Evolutionary conservation across 2,888 invertebrate genomes (phyloP).

Genomic region (Conops quadrifasciatus): DNA sequence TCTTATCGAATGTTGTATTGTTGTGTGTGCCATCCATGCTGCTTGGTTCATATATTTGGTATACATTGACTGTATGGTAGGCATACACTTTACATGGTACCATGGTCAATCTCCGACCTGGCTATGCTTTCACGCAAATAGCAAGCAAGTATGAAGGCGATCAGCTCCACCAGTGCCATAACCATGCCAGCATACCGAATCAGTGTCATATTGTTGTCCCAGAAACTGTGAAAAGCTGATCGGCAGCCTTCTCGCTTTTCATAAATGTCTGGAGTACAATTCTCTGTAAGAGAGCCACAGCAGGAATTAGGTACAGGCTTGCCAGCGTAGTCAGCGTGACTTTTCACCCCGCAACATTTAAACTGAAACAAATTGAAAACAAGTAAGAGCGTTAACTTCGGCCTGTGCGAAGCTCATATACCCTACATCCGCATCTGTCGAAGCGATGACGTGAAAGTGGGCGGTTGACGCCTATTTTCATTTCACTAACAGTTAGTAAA

Average conservation of each 20-base stretch:
- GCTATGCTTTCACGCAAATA: not conserved
- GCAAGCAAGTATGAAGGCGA: not conserved
- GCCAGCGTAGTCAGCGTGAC: conserved; percentile 46
- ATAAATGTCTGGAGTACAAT: conserved; percentile 20
- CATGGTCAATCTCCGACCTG: no score
- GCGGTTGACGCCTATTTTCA: no score
- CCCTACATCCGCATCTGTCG: no score
- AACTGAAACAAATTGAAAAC: conserved; percentile 47
- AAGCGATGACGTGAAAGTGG: not conserved
- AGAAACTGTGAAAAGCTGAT: not conserved
- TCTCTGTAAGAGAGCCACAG: not conserved
- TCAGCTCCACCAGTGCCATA: not conserved
- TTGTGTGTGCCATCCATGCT: no score
- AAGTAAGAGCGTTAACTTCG: no score
- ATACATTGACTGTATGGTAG: no score
- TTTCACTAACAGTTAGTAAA: not conserved
- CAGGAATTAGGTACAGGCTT: conserved; percentile 53
- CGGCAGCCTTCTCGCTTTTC: not conserved
- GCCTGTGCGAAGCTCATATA: no score
- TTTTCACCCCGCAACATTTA: conserved; percentile 56
- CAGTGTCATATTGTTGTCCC: not conserved
- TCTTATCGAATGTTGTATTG: no score
- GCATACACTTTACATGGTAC: no score
- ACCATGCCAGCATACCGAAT: not conserved
- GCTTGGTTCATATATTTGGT: no score